A percentile compares a stretch with the other conserved stretches of the same genome.
These are phyloP conservation scores for Ataeniobius toweri DNA, from an alignment of 2,797 vertebrate species.

Conservation along the genomic window DNA sequence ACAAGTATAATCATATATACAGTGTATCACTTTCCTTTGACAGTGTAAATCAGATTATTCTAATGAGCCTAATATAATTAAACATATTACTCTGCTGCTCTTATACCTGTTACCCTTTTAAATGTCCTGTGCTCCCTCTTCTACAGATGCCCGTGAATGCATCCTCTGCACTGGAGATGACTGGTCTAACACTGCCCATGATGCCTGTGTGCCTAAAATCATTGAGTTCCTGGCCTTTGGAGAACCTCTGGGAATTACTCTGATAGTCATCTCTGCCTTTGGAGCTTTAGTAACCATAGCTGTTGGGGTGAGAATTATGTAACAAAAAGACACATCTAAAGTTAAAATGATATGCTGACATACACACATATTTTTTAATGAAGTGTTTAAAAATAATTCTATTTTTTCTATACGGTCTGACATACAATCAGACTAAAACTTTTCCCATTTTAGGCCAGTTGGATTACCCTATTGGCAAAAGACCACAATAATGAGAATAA, in stretches of 20 bases:
- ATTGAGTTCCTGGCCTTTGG: conserved; percentile 87
- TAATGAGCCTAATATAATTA: background rate
- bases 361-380: background rate
- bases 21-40: background rate
- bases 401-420: background rate
- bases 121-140: background rate
- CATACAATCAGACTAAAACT: background rate
- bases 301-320: conserved; percentile 62
- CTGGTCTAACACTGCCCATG: conserved; percentile 84
- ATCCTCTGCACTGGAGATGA: conserved; percentile 80
- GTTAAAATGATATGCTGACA: background rate
- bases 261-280: conserved; percentile 83
- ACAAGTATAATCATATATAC: no score
- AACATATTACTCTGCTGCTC: background rate
- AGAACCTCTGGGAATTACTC: conserved; percentile 85
- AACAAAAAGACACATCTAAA: background rate
- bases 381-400: background rate
- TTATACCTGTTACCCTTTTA: background rate
- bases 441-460: background rate
- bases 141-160: conserved; percentile 87
- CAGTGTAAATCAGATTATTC: background rate
- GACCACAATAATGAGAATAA: background rate
- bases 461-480: background rate
- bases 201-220: conserved; percentile 82
- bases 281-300: conserved; percentile 79